phyloP scores from a whole-genome alignment of 2,113 vertebrate genomes.

The Ursus arctos region DNA sequence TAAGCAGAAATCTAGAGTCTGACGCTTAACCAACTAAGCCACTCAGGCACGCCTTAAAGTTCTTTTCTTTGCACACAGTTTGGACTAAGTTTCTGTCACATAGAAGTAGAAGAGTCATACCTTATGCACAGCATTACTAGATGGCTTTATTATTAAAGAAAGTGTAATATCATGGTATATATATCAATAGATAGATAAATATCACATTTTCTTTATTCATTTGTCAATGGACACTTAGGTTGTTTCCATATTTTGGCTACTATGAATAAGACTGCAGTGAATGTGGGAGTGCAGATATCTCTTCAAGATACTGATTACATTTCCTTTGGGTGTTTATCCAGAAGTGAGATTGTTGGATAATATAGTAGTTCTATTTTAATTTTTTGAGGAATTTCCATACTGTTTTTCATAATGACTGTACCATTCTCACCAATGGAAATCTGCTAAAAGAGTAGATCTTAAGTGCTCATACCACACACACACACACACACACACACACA shows the following conservation, averaged over 20 bases:
- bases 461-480: not conserved
- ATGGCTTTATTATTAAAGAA: not conserved
- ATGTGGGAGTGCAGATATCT: not conserved
- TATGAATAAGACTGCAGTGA: not conserved
- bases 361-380: not conserved
- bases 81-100: not conserved
- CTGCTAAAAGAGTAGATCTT: not conserved
- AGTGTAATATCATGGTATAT: not conserved
- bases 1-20: not conserved
- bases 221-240: not conserved
- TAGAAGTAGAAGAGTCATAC: not conserved
- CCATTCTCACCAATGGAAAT: not conserved
- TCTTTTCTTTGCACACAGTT: not conserved
- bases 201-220: not conserved
- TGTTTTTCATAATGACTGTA: not conserved
- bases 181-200: not conserved
- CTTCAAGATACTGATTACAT: not conserved
- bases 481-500: not conserved
- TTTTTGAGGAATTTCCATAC: not conserved
- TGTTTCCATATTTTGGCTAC: not conserved
- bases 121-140: not conserved
- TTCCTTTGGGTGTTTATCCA: not conserved
- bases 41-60: not conserved
- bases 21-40: not conserved
- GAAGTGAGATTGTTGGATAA: not conserved